Evolutionary conservation across 2,888 invertebrate species (phyloP).

Genomic region (Desoria tigrina): DNA sequence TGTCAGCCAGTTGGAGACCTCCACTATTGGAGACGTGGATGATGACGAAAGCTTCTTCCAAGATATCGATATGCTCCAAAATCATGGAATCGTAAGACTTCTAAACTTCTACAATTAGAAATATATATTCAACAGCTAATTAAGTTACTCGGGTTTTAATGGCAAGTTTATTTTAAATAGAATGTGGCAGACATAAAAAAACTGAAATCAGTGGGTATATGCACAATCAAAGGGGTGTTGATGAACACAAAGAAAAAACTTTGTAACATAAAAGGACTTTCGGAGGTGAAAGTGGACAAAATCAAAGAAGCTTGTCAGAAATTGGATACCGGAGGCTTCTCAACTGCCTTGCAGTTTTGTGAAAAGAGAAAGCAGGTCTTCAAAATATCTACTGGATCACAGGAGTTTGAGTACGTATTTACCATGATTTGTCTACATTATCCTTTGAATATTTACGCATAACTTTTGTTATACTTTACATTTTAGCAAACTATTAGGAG

Average conservation of each 20-base stretch:
- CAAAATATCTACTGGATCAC: conserved; percentile 63
- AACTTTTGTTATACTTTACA: conserved; percentile 1
- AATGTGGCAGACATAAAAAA: conserved; percentile 76
- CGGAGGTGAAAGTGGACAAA: conserved; percentile 75
- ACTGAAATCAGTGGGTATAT: conserved; percentile 73
- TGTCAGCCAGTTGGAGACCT: conserved; percentile 18
- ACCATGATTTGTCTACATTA: neutral
- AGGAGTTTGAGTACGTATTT: conserved; percentile 69
- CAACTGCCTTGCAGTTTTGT: conserved; percentile 73
- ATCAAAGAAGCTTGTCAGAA: conserved; percentile 76
- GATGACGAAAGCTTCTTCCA: conserved; percentile 72
- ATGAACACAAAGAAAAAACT: conserved; percentile 76
- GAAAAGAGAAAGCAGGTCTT: conserved; percentile 73
- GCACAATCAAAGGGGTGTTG: conserved; percentile 77
- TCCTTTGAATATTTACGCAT: neutral
- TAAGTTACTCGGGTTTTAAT: conserved; percentile 5
- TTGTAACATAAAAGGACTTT: conserved; percentile 72
- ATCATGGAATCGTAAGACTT: conserved; percentile 62
- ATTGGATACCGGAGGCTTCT: conserved; percentile 66
- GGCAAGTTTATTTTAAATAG: too few relatives aligned
- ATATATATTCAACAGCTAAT: neutral
- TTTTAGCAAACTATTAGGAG: conserved; percentile 70
- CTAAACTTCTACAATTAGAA: too few relatives aligned
- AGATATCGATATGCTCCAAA: conserved; percentile 69
- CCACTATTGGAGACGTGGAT: conserved; percentile 55